These are phyloP conservation scores for Arge pagana DNA, from an alignment of 2,888 invertebrate genomes.

Conservation along the genomic window DNA sequence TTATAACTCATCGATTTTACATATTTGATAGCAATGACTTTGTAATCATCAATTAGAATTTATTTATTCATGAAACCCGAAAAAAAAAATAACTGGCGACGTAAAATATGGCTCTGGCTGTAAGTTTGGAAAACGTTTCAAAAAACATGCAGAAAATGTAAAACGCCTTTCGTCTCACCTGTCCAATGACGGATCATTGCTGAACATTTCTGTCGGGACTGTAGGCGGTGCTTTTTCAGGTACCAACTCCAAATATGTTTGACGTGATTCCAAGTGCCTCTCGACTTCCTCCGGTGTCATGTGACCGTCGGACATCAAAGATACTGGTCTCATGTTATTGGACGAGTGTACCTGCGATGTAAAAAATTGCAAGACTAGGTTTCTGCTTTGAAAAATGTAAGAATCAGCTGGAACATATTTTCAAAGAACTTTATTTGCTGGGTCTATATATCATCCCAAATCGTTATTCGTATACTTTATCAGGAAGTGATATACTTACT, in stretches of 20 bases:
- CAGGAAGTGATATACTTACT: slow-evolving; percentile 34
- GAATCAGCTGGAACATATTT: too few relatives aligned
- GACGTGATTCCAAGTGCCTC: slow-evolving; percentile 83
- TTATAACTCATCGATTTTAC: too few relatives aligned
- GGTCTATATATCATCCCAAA: too few relatives aligned
- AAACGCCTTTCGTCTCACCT: slow-evolving; percentile 61
- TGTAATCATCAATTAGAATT: too few relatives aligned
- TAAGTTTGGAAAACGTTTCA: background rate
- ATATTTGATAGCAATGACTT: too few relatives aligned
- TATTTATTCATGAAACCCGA: too few relatives aligned
- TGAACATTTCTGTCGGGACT: slow-evolving; percentile 92
- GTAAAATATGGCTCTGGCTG: too few relatives aligned
- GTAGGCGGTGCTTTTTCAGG: slow-evolving; percentile 87
- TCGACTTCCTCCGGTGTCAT: slow-evolving; percentile 93
- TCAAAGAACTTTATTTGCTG: too few relatives aligned
- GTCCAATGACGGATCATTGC: slow-evolving; percentile 88
- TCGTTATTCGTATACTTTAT: too few relatives aligned
- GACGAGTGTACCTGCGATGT: slow-evolving; percentile 65
- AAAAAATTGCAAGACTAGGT: too few relatives aligned
- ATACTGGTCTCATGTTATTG: slow-evolving; percentile 59
- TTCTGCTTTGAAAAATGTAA: too few relatives aligned
- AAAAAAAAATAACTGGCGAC: too few relatives aligned
- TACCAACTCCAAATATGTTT: slow-evolving; percentile 77
- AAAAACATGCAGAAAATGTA: background rate
- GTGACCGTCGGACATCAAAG: slow-evolving; percentile 74